Base-by-base conservation (phyloP, 2,888 invertebrate genomes). In the Pammene aurita region DNA sequence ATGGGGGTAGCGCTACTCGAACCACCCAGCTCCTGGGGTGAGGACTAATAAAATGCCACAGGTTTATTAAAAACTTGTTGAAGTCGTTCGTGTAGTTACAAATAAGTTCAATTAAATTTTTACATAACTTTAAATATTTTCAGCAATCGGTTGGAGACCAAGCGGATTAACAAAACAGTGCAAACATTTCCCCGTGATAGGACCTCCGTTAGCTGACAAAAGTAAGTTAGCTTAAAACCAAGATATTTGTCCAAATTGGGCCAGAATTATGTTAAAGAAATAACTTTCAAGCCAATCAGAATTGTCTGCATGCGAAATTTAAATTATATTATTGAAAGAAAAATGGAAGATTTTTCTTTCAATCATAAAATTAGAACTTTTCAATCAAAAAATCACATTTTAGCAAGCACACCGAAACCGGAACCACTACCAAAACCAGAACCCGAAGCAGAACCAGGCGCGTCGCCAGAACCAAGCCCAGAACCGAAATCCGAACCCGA, bases 71-170 rank as follows among this genome's bases (percentile, higher is more conserved):
- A 26, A 26, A 4, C 1, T 2, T 2, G 26, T 26, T 4, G 26
- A 26, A 26, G 26, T 26, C 26, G 26, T 26, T 26, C 26, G 26
- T 26, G 26, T 26, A 26, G 4, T 2, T 26, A 26, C 26, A 26
- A 26, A 26, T 26, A 26, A 2, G 26, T 26, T 26, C 26, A 26
- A 4, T 26, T 26, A n/a, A n/a, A n/a, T 26, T 26, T 26, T 26
- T 26, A 26, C 26, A 4, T 26, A 26, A 26, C 26, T 26, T 26
- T 26, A 26, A 26, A 26, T 48, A 9, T 48, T 56, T 57, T 92
- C 86, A 85, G 97, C 96, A 7, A 76, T 99, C 7, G 99, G 99
- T n/a, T 99, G 98, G 98, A 93, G 98, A 66, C 98, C 98, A 0
- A 93, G 92, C 50, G 94, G 94, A 10, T 80, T 97, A 66, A 96